A percentile compares a stretch with the other conserved stretches of the same genome.
phyloP scores from a whole-genome alignment of 2,888 invertebrate species.

The Creontiades dilutus region DNA sequence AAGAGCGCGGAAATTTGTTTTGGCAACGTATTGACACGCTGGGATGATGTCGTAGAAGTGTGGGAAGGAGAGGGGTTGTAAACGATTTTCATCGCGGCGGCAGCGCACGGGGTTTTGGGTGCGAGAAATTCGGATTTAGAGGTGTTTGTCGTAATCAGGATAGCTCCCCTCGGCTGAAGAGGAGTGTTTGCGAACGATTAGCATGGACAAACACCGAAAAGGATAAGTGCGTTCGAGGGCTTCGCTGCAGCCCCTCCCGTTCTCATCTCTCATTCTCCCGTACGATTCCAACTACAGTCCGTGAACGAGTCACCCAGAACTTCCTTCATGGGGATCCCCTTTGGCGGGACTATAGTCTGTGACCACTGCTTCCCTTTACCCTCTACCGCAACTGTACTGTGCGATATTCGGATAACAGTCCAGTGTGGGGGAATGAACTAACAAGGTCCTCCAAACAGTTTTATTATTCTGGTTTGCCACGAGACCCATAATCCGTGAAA shows the following conservation, averaged over 20 bases:
- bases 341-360: no score
- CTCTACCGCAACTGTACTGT: no score
- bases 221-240: not conserved
- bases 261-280: not conserved
- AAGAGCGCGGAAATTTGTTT: constrained; percentile 8
- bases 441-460: no score
- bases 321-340: no score
- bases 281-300: no score
- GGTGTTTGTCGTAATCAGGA: constrained; percentile 1
- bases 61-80: not conserved
- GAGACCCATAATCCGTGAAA: no score
- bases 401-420: no score
- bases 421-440: no score
- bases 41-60: not conserved
- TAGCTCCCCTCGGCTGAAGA: not conserved
- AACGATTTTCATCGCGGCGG: not conserved
- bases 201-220: not conserved
- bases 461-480: no score
- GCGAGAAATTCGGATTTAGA: not conserved
- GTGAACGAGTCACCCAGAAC: no score
- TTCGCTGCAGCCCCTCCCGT: not conserved
- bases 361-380: no score
- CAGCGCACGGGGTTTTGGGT: not conserved
- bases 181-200: not conserved
- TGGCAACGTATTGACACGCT: constrained; percentile 12